Conservation (phyloP, 92 coral and sea anemone species). For the Porites rus region DNA sequence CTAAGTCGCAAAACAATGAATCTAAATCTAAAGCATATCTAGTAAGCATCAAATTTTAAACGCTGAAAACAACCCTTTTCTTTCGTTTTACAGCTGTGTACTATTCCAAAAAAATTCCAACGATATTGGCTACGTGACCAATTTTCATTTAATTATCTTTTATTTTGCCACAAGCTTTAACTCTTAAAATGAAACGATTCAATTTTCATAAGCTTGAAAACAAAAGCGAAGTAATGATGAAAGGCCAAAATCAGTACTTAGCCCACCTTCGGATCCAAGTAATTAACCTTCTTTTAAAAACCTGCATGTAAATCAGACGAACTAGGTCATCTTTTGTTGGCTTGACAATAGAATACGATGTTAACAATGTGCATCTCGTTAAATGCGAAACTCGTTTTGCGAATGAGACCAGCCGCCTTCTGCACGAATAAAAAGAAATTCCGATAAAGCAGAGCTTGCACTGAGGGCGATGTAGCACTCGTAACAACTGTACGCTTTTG, state of each 20-base stretch:
- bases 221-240: slow-evolving; percentile 22
- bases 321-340: background rate
- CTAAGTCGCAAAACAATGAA: background rate
- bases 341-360: slow-evolving; percentile 8
- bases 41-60: too few relatives aligned
- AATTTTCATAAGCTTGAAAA: slow-evolving; percentile 7
- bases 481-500: background rate
- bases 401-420: background rate
- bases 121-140: slow-evolving; percentile 9
- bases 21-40: too few relatives aligned
- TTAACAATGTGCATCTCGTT: slow-evolving; percentile 18
- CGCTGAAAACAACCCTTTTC: background rate
- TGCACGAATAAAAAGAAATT: background rate
- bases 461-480: background rate
- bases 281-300: slow-evolving; percentile 14
- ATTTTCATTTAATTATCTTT: background rate
- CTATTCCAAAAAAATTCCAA: background rate
- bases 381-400: slow-evolving; percentile 2
- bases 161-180: slow-evolving; percentile 1
- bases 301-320: background rate
- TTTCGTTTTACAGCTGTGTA: too few relatives aligned
- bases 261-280: background rate
- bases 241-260: slow-evolving; percentile 5
- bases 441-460: background rate
- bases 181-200: slow-evolving; percentile 8